Conservation (phyloP, 2,888 invertebrate species). For the Mythimna loreyi region DNA sequence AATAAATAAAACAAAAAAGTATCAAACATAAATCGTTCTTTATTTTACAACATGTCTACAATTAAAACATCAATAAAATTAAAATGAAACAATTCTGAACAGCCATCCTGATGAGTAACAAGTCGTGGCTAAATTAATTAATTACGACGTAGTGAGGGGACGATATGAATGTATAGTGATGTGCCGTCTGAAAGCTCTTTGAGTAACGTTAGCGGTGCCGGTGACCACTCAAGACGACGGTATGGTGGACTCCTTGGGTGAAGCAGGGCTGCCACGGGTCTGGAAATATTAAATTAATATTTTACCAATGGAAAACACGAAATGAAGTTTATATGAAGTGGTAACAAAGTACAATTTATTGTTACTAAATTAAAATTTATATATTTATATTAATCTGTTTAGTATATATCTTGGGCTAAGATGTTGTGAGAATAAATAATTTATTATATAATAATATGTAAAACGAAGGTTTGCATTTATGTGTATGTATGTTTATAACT, state of each 20-base stretch:
- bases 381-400: too few species aligned
- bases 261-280: constrained; percentile 72
- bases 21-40: neutral
- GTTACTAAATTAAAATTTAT: too few species aligned
- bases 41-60: neutral
- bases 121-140: constrained; percentile 67
- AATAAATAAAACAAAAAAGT: neutral
- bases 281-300: neutral
- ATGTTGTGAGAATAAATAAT: too few species aligned
- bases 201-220: constrained; percentile 76
- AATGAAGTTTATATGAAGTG: too few species aligned
- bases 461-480: too few species aligned
- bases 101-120: constrained; percentile 43
- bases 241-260: constrained; percentile 73
- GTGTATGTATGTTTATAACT: too few species aligned
- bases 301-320: too few species aligned
- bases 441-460: too few species aligned
- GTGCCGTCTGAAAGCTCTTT: constrained; percentile 71
- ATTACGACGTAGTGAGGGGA: constrained; percentile 57
- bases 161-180: constrained; percentile 44
- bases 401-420: too few species aligned
- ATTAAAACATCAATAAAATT: constrained; percentile 34
- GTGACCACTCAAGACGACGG: constrained; percentile 83
- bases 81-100: constrained; percentile 57
- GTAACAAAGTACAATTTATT: too few species aligned